A percentile compares a stretch with the other conserved stretches of the same genome.
phyloP scores from a whole-genome alignment of 2,888 invertebrate genomes.

The Leucophenga maculata region DNA sequence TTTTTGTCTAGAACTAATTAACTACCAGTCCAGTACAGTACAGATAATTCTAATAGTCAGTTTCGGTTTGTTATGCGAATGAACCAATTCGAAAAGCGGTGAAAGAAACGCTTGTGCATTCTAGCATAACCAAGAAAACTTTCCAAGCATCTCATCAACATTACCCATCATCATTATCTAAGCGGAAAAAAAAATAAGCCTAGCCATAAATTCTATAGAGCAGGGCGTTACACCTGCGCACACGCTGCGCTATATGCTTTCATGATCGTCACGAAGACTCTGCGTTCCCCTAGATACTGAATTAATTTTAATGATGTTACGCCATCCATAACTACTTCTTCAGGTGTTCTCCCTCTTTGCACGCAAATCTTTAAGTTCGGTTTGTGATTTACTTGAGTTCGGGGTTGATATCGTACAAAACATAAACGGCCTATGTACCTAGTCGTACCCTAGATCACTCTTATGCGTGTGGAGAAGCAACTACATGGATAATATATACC shows the following conservation, averaged over 20 bases:
- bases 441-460: too few relatives aligned
- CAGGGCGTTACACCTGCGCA: not conserved
- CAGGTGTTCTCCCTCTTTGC: constrained; percentile 52
- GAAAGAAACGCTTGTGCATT: constrained; percentile 39
- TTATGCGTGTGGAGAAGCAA: constrained; percentile 25
- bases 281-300: not conserved
- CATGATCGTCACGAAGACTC: not conserved
- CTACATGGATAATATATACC: constrained; percentile 32
- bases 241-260: constrained; percentile 16
- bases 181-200: not conserved
- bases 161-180: constrained; percentile 10
- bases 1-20: too few relatives aligned
- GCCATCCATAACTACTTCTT: constrained; percentile 61
- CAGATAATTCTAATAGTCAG: too few relatives aligned
- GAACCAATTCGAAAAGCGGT: too few relatives aligned
- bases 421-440: not conserved
- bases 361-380: constrained; percentile 37
- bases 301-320: constrained; percentile 67
- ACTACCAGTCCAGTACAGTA: too few relatives aligned
- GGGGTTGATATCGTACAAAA: not conserved
- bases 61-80: too few relatives aligned
- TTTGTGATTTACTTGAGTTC: constrained; percentile 53
- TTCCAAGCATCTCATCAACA: constrained; percentile 29
- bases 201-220: constrained; percentile 9
- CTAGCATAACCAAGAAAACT: constrained; percentile 56